A percentile compares a stretch with the other conserved stretches of the same genome.
phyloP scores from a whole-genome alignment of 2,797 vertebrate genomes.

The Tamandua tetradactyla region DNA sequence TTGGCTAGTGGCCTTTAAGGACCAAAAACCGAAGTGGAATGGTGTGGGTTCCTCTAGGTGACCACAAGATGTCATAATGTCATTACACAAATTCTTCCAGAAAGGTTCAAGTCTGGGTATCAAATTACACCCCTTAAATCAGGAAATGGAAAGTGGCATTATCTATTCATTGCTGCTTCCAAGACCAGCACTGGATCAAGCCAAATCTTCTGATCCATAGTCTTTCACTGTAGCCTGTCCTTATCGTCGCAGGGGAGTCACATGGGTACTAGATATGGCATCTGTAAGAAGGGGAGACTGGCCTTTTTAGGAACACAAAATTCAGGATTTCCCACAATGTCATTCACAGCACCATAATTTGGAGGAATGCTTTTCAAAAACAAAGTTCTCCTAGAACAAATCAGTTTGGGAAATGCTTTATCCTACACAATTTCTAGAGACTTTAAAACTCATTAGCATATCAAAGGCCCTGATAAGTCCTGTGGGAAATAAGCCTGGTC shows the following conservation, averaged over 20 bases:
- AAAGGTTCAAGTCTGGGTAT: conserved; percentile 55
- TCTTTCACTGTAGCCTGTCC: not conserved
- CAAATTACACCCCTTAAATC: conserved; percentile 39
- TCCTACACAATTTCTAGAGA: not conserved
- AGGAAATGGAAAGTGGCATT: not conserved
- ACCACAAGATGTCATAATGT: conserved; percentile 73
- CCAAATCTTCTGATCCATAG: not conserved
- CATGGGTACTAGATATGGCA: not conserved
- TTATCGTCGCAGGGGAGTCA: not conserved
- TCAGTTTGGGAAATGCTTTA: not conserved
- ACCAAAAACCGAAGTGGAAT: not conserved
- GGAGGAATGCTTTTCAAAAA: not conserved
- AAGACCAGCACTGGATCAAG: not conserved
- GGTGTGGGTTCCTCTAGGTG: conserved; percentile 50
- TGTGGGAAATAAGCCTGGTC: not conserved
- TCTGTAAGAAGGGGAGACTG: not conserved
- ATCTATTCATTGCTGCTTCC: not conserved
- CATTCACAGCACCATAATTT: not conserved
- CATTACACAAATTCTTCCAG: conserved; percentile 45
- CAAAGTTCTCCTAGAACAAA: not conserved
- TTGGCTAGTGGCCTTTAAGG: not conserved
- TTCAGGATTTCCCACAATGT: not conserved
- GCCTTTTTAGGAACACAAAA: not conserved
- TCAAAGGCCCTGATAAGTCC: not conserved
- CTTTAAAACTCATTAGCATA: not conserved